phyloP scores from a whole-genome alignment of 2,797 vertebrate genomes.

The Chaetophractus vellerosus region DNA sequence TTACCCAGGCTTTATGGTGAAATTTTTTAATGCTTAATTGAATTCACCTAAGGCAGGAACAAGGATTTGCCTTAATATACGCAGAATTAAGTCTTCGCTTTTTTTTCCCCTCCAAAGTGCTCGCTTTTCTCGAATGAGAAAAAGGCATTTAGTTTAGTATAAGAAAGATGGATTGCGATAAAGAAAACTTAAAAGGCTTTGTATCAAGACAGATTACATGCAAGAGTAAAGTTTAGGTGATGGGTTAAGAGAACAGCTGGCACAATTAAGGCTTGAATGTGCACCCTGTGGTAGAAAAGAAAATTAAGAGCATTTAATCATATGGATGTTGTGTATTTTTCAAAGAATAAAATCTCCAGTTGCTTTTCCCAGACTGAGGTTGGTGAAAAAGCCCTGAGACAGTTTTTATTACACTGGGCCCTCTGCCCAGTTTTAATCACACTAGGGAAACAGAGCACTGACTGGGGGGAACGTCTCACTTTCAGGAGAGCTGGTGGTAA shows the following conservation, averaged over 20 bases:
- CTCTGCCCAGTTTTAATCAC: constrained; percentile 71
- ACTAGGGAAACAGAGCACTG: constrained; percentile 72
- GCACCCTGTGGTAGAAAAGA: constrained; percentile 44
- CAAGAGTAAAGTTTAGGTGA: constrained; percentile 77
- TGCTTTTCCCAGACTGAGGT: constrained; percentile 78
- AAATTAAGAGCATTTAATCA: constrained; percentile 78
- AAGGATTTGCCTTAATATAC: constrained; percentile 48
- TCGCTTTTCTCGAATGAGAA: constrained; percentile 57
- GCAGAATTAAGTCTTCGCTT: constrained; percentile 1
- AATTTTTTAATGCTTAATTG: constrained; percentile 61
- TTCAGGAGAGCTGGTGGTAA: constrained; percentile 56
- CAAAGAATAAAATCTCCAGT: constrained; percentile 78
- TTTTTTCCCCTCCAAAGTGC: constrained; percentile 41
- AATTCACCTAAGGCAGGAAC: constrained; percentile 78
- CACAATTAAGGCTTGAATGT: constrained; percentile 72
- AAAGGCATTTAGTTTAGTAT: constrained; percentile 54
- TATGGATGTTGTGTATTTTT: constrained; percentile 72
- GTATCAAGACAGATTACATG: constrained; percentile 74
- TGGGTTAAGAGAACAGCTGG: constrained; percentile 76
- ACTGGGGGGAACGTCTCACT: constrained; percentile 59
- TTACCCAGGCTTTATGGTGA: constrained; percentile 57
- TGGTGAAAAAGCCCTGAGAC: constrained; percentile 67
- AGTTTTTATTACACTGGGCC: constrained; percentile 80
- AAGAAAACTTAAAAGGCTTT: constrained; percentile 61
- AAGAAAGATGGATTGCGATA: constrained; percentile 72